A percentile compares a stretch with the other conserved stretches of the same genome.
Conservation (phyloP, 2,888 invertebrate genomes). For the Tryphoninae sp. region DNA sequence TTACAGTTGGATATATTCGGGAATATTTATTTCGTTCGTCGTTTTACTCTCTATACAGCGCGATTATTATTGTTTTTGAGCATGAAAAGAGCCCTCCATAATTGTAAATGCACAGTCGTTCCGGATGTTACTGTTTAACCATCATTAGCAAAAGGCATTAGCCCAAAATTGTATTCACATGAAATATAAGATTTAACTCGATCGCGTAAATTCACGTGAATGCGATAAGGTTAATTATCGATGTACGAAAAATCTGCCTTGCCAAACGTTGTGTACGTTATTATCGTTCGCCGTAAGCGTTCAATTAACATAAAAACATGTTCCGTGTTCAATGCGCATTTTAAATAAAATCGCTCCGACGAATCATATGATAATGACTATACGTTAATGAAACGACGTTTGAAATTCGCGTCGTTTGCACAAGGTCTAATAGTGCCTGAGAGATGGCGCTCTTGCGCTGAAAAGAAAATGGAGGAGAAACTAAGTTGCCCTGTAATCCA, state of each 20-base stretch:
- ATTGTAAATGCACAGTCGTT: conserved; percentile 6
- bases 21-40: conserved; percentile 13
- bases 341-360: neutral
- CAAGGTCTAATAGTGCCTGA: too few species aligned
- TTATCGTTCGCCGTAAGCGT: too few species aligned
- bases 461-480: too few species aligned
- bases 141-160: conserved; percentile 21
- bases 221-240: too few species aligned
- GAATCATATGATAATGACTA: neutral
- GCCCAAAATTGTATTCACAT: neutral
- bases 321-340: neutral
- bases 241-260: too few species aligned
- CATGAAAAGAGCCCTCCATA: neutral
- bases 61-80: conserved; percentile 44
- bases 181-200: neutral
- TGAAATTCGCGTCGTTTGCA: too few species aligned
- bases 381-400: too few species aligned
- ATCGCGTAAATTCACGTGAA: neutral
- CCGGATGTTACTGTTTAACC: neutral
- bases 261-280: too few species aligned
- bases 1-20: conserved; percentile 17
- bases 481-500: too few species aligned
- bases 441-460: too few species aligned
- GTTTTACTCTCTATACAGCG: neutral
- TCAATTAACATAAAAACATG: too few species aligned